Base-by-base conservation (phyloP, 1,140 invertebrate species). In the Oscheius sp. region DNA sequence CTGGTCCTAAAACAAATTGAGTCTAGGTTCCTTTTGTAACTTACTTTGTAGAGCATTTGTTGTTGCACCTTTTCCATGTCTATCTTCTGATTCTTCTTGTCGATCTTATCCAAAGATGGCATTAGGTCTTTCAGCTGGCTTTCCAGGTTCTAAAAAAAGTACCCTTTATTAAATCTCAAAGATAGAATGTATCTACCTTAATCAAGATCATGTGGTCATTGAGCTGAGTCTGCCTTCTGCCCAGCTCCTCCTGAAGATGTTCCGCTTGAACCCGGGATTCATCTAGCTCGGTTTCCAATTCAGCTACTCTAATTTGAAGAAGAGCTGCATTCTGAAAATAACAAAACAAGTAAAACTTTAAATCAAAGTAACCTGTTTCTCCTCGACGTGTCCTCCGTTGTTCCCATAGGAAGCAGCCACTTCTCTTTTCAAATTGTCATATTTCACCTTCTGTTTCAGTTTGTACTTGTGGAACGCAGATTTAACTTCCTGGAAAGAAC, bases 11-110 rank as follows among this genome's bases (percentile, higher is more conserved):
- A 59, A 59, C 15, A 20, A 18, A 26, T 18, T 18, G 15, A 59
- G 28, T 18, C 13, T 20, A 59, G 23, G 18, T 18, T 18, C 18
- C 23, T 45, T 59, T 59, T 0, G 26, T 18, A 59, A 26, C 15
- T 15, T 59, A 59, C 55, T 26, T 74, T 74, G 59, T 74, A 74
- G 15, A 74, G 32, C 64, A 74, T 55, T 29, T 74, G 72, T 29
- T 74, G 72, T 45, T 74, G 72, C 4, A 74, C 59, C 46, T 55
- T 46, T 38, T 74, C 72, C 23, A 67, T 58, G n/a, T 67, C 64
- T 15, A 58, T 15, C 13, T 52, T 18, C 1, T 20, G 18, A 20
- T 67, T 28, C n/a, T 58, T 63, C 18, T 34, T 31, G 29, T 31
- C 59, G 29, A 31, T 10, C 28, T 23, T 31, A 28, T 10, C 49